Base-by-base conservation (phyloP, 2,113 vertebrate species). In the Neomonachus schauinslandi region DNA sequence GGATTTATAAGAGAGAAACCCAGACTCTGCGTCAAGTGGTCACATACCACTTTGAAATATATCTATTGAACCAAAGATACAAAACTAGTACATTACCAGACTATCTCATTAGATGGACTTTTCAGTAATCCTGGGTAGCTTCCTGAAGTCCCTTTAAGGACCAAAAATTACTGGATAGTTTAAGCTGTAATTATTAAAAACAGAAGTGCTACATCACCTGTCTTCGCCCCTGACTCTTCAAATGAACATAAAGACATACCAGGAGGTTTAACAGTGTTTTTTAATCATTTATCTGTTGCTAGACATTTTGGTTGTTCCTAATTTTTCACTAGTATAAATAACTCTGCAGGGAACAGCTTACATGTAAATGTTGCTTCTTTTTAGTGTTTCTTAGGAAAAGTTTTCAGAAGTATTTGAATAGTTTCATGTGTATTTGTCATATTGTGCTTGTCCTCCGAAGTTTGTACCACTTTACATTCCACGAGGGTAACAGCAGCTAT, bases 1-100 rank as follows among this genome's bases (percentile, higher is more conserved):
- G 96, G 95, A 98, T 97, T 97, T 97, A 92, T 92, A 49, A 84
- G 4, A 95, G 95, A 98, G 97, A 98, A 98, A 98, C 94, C 92
- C 96, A 97, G 98, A 95, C 94, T 97, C 94, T 97, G 95, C 69
- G 95, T 79, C 87, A 95, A 94, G 87, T 89, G 88, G 83, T 90
- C 51, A 92, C 26, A 86, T 1, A 67, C 87, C 97, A 96, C 83
- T 92, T 28, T 53, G 31, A 89, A 93, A 22, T 93, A 89, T 69
- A 80, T 92, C 82, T 63, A 87, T 3, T 71, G 87, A 98, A 82
- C 74, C 49, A 28, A 86, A 94, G 42, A 77, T 65, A 97, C 18
- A 53, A 95, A 95, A 96, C 74, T 96, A 98, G 63, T 5, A 81
- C 83, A 98, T 97, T 98, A 94, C 94, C 96, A 84, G 69, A 95